phyloP scores from a whole-genome alignment of 2,888 invertebrate genomes.

The Poecilus cupreus region DNA sequence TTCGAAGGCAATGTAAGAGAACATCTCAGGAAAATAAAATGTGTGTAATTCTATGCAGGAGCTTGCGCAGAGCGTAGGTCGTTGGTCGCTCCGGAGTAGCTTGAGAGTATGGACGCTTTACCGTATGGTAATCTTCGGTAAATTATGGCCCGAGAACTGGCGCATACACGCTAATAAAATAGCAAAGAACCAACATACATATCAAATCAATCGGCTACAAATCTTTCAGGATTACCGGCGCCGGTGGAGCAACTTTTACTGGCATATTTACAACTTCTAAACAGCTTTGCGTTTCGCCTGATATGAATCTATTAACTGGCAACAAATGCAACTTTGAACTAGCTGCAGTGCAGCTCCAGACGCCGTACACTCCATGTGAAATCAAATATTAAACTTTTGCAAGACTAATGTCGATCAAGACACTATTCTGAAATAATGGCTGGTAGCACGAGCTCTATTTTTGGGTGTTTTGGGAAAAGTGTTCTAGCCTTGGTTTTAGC shows the following conservation, averaged over 20 bases:
- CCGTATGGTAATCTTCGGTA: slow-evolving; percentile 53
- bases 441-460: too few species aligned
- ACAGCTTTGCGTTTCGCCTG: slow-evolving; percentile 43
- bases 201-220: slow-evolving; percentile 69
- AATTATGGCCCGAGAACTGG: slow-evolving; percentile 47
- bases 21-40: background rate
- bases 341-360: background rate
- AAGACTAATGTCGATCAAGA: too few species aligned
- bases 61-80: background rate
- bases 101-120: slow-evolving; percentile 6
- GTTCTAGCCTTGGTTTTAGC: too few species aligned
- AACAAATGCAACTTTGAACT: slow-evolving; percentile 28
- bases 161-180: slow-evolving; percentile 51
- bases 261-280: slow-evolving; percentile 52
- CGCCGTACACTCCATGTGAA: background rate
- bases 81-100: background rate
- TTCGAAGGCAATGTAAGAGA: background rate
- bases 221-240: slow-evolving; percentile 62
- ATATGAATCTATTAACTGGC: slow-evolving; percentile 50
- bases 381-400: slow-evolving; percentile 6
- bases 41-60: background rate
- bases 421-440: too few species aligned
- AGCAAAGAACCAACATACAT: slow-evolving; percentile 60
- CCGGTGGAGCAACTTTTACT: slow-evolving; percentile 41
- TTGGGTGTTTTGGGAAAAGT: too few species aligned